Evolutionary conservation across 2,113 vertebrate genomes (phyloP).

Genomic region (Prolemur simus): DNA sequence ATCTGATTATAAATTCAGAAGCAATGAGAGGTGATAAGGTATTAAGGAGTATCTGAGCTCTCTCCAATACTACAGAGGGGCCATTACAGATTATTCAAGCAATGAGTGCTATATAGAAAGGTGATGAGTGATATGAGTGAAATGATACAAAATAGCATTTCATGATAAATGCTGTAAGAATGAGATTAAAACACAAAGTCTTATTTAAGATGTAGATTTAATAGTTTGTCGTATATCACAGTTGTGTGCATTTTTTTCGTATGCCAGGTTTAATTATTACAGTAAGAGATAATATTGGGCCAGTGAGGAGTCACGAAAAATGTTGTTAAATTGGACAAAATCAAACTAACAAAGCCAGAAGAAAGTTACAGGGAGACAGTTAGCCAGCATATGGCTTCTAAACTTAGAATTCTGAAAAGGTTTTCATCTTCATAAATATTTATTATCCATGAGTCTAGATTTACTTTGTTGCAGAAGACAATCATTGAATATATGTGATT

Average conservation of each 20-base stretch:
- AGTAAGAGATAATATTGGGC: not conserved
- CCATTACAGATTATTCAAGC: not conserved
- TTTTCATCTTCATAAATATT: slow-evolving; percentile 73
- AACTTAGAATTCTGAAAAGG: slow-evolving; percentile 53
- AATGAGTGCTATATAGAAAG: not conserved
- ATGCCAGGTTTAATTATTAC: not conserved
- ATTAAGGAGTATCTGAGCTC: not conserved
- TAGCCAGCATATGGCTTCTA: not conserved
- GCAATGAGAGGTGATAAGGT: not conserved
- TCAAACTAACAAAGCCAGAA: not conserved
- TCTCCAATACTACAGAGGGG: not conserved
- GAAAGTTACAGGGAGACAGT: not conserved
- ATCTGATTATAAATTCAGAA: slow-evolving; percentile 13
- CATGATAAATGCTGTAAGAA: not conserved
- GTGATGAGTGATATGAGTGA: not conserved
- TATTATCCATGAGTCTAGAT: slow-evolving; percentile 51
- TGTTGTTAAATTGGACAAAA: not conserved
- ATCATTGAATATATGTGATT: slow-evolving; percentile 49
- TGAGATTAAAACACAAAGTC: not conserved
- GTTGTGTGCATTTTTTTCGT: not conserved
- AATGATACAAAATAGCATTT: not conserved
- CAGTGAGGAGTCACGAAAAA: not conserved
- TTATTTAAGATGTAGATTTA: not conserved
- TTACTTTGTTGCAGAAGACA: slow-evolving; percentile 65
- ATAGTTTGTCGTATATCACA: not conserved